These are phyloP conservation scores for Aurelia sp. DNA, from an alignment of 30 jellyfish, hydroid and myxozoan genomes.

Conservation along the genomic window DNA sequence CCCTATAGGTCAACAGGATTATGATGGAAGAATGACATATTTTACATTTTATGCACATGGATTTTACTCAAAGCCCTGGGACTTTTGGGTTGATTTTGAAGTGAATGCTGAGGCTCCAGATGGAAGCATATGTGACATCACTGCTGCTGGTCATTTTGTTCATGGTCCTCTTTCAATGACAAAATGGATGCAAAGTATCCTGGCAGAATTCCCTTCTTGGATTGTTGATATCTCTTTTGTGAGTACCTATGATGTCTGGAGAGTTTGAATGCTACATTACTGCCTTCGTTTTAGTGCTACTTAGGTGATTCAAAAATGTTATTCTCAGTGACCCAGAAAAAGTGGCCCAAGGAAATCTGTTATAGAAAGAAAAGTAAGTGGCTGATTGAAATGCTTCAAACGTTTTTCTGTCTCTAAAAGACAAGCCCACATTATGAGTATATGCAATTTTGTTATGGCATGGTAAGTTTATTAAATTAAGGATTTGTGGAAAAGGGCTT, in stretches of 20 bases:
- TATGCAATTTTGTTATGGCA: no score
- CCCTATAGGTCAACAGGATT: conserved; percentile 60
- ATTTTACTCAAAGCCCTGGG: conserved; percentile 87
- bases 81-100: conserved; percentile 95
- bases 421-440: no score
- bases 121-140: conserved; percentile 72
- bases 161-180: conserved; percentile 88
- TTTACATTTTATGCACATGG: conserved; percentile 81
- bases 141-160: conserved; percentile 83
- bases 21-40: conserved; percentile 72
- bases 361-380: no score
- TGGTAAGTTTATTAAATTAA: no score
- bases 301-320: no score
- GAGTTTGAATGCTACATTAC: conserved; percentile 5
- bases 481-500: no score
- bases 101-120: conserved; percentile 39
- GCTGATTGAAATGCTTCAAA: no score
- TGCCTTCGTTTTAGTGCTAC: no score
- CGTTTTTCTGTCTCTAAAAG: no score
- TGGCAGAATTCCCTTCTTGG: conserved; percentile 81
- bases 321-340: no score
- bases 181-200: conserved; percentile 42
- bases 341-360: no score
- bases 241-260: conserved; percentile 80
- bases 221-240: conserved; percentile 85